Percentiles rank a stretch among this genome's conserved stretches.
phyloP scores from a whole-genome alignment of 2,888 invertebrate genomes.

The Caenorhabditis doughertyi region DNA sequence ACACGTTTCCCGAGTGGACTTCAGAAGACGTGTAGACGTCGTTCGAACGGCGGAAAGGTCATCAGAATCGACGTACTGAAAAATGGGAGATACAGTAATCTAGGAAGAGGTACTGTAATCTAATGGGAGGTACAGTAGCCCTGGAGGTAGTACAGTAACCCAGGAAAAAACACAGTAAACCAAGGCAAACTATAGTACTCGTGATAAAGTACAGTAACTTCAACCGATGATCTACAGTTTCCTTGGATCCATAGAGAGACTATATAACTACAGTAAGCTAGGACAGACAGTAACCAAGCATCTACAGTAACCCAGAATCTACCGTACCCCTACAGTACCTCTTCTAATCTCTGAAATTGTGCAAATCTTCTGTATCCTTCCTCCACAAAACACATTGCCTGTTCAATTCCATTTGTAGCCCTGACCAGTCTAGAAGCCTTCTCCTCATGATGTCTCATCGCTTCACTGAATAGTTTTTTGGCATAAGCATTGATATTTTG shows the following conservation, averaged over 20 bases:
- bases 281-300: too few species aligned
- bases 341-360: constrained; percentile 54
- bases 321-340: constrained; percentile 2
- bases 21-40: constrained; percentile 41
- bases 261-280: too few species aligned
- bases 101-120: too few species aligned
- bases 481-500: constrained; percentile 67
- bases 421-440: constrained; percentile 60
- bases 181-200: too few species aligned
- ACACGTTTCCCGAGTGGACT: constrained; percentile 47
- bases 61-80: constrained; percentile 40
- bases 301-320: too few species aligned
- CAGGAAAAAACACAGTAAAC: too few species aligned
- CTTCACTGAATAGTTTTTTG: constrained; percentile 62
- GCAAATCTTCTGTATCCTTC: constrained; percentile 61
- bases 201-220: too few species aligned
- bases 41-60: constrained; percentile 39
- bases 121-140: too few species aligned
- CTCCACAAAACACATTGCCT: constrained; percentile 67
- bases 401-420: constrained; percentile 70
- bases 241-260: too few species aligned
- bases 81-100: not conserved
- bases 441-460: constrained; percentile 55
- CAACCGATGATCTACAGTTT: too few species aligned
- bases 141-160: too few species aligned